A percentile compares a stretch with the other conserved stretches of the same genome.
These are phyloP conservation scores for Polylopha cassiicola DNA, from an alignment of 2,888 invertebrate species.

Conservation along the genomic window DNA sequence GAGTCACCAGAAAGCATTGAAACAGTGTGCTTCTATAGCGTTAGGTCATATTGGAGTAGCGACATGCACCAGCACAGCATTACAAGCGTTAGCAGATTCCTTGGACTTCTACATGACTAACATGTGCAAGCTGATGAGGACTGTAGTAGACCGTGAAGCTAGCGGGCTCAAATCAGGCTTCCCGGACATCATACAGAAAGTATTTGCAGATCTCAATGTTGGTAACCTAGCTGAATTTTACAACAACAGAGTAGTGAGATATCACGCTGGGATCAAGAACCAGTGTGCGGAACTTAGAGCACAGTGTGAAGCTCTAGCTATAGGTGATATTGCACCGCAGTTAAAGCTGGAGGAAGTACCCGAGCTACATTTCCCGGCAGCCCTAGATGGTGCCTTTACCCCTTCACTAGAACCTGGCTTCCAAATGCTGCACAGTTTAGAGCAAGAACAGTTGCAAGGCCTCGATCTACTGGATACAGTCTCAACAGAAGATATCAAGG, in stretches of 20 bases:
- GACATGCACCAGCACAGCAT: slow-evolving; percentile 57
- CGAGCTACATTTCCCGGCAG: slow-evolving; percentile 73
- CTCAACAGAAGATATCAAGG: slow-evolving; percentile 59
- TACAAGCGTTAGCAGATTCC: slow-evolving; percentile 58
- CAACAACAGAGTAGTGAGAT: slow-evolving; percentile 56
- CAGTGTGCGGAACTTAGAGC: slow-evolving; percentile 48
- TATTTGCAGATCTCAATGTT: slow-evolving; percentile 63
- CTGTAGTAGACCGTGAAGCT: slow-evolving; percentile 62
- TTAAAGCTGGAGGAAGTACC: slow-evolving; percentile 71
- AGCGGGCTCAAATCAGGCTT: slow-evolving; percentile 60
- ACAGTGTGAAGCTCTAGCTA: slow-evolving; percentile 53
- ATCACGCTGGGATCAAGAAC: slow-evolving; percentile 55
- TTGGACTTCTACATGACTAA: slow-evolving; percentile 63
- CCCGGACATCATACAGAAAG: slow-evolving; percentile 68
- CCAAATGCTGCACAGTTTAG: slow-evolving; percentile 80
- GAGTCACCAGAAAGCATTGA: slow-evolving; percentile 62
- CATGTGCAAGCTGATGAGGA: slow-evolving; percentile 63
- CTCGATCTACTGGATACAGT: slow-evolving; percentile 63
- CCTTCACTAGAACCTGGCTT: slow-evolving; percentile 80
- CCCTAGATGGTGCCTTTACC: slow-evolving; percentile 68
- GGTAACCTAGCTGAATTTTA: slow-evolving; percentile 66
- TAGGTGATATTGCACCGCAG: slow-evolving; percentile 57
- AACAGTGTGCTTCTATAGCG: slow-evolving; percentile 66
- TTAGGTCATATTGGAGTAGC: slow-evolving; percentile 61
- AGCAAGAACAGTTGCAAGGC: slow-evolving; percentile 75